Evolutionary conservation across 2,888 invertebrate genomes (phyloP), one percentile per base, ranked within the genome.

Genomic region (Leptura quadrifasciata): DNA sequence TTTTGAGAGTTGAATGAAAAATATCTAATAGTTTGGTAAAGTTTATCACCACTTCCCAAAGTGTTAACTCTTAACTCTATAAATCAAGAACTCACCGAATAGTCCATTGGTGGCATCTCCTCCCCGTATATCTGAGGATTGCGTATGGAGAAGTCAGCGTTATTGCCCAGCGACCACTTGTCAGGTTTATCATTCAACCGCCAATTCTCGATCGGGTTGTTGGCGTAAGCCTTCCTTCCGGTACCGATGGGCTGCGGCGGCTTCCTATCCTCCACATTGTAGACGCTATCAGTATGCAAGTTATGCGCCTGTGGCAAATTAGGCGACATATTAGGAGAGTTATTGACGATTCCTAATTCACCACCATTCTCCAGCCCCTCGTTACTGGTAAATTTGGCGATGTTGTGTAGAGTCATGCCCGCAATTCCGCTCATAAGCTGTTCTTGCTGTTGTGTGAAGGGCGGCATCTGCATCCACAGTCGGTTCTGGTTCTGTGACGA

Each of bases 171-270:
- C 72, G 81, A 79, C 79, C 81, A 84, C 24, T 80, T 80, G n/a
- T 80, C 80, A 1, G 75, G 39, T 27, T 76, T 77, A 39, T 80
- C 78, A 47, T 77, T 70, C 79, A 77, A 64, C 60, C 79, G 76
- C 81, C 81, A 81, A 35, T 79, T 77, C 58, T 83, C 84, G 67
- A 82, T 81, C 63, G 85, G 85, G 76, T 85, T 86, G 27, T 85
- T 47, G 64, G 75, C 69, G 74, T 84, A 87, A 12, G 84, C 92
- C 87, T 94, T 94, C 92, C 96, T 92, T 90, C 96, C 96, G 0
- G 95, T 96, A 81, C 96, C 96, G 87, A 96, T 96, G 68, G 96
- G 96, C 76, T 87, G 88, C 20, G 86, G 86, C 63, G 90, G 90
- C 89, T 94, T 93, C 31, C 91, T 87, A 76, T 91, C 91, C 78